Conservation (phyloP, 2,113 vertebrate genomes). For the Anhinga anhinga region DNA sequence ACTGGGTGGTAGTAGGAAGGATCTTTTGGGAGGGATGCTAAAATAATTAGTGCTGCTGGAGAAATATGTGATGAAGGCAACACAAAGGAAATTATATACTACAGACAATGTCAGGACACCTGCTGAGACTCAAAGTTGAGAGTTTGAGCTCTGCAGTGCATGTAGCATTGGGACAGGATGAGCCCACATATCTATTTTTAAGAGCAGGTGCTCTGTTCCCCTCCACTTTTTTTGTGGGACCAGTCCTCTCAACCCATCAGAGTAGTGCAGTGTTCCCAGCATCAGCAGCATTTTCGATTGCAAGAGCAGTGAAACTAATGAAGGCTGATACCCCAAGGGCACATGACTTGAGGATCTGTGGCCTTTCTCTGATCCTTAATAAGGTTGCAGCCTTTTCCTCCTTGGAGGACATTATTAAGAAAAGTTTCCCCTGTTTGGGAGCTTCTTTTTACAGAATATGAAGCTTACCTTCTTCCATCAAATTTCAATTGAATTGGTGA, state of each 20-base stretch:
- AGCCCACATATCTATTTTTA: background rate
- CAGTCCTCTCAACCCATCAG: background rate
- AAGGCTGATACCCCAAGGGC: background rate
- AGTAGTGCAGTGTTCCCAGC: background rate
- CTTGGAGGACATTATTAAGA: background rate
- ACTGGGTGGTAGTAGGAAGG: background rate
- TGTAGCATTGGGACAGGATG: background rate
- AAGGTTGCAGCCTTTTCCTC: background rate
- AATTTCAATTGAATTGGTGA: background rate
- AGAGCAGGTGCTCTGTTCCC: background rate
- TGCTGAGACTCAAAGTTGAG: background rate
- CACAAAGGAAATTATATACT: background rate
- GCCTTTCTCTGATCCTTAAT: background rate
- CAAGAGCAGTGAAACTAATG: background rate
- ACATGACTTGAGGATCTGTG: background rate
- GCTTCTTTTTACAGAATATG: background rate
- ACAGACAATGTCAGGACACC: background rate
- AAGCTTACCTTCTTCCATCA: background rate
- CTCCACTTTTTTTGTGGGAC: background rate
- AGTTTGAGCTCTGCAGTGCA: accelerated
- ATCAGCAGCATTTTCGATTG: background rate
- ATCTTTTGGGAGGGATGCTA: background rate
- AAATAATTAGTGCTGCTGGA: background rate
- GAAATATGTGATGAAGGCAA: background rate
- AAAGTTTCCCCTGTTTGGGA: background rate